Evolutionary conservation across 1,140 invertebrate genomes (phyloP).

Genomic region (Formica exsecta): DNA sequence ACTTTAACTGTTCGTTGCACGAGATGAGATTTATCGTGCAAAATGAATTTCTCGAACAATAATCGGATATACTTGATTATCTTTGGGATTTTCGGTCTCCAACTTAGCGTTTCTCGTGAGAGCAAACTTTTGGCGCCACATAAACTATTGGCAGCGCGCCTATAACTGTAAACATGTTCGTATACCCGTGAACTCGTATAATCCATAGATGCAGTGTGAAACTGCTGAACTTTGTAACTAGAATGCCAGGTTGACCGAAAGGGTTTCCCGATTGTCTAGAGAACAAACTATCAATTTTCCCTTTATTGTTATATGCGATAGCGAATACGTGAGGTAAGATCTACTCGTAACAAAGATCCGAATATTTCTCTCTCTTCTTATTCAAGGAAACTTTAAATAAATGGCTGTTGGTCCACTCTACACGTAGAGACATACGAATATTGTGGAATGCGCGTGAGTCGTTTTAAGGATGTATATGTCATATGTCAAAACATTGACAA

Average conservation of each 20-base stretch:
- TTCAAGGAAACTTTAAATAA: neutral
- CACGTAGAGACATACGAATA: neutral
- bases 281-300: constrained; percentile 59
- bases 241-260: constrained; percentile 74
- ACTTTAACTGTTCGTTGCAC: neutral
- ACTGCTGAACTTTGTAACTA: constrained; percentile 64
- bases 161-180: constrained; percentile 36
- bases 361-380: neutral
- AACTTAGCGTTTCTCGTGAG: constrained; percentile 1
- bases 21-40: constrained; percentile 21
- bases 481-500: no score
- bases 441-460: neutral
- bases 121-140: constrained; percentile 51
- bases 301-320: constrained; percentile 50
- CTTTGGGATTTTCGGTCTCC: neutral
- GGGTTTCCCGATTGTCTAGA: constrained; percentile 65
- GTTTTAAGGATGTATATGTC: no score
- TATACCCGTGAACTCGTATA: constrained; percentile 73
- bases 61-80: constrained; percentile 62
- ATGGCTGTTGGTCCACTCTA: neutral
- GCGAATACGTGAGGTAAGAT: neutral
- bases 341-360: neutral
- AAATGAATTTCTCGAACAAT: constrained; percentile 71
- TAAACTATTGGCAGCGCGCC: constrained; percentile 37
- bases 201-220: constrained; percentile 78